A percentile compares a stretch with the other conserved stretches of the same genome.
Conservation (phyloP, 2,113 vertebrate species). For the Alligator mississippiensis region DNA sequence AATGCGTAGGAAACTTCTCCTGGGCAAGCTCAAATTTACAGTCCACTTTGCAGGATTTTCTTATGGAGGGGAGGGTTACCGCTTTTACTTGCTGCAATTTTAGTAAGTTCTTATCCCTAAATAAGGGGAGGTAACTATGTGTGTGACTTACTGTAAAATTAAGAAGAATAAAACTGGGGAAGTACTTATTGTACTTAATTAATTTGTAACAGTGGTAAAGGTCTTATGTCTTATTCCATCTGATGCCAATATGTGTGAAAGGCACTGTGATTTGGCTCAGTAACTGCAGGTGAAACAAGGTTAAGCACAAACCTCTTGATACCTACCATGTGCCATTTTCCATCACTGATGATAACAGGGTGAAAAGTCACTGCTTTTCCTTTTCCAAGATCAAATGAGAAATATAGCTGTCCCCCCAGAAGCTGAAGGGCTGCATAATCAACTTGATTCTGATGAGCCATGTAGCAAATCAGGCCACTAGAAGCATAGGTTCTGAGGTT, state of each 20-base stretch:
- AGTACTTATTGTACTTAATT: not conserved
- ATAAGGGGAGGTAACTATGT: not conserved
- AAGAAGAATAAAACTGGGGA: not conserved
- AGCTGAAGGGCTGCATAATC: conserved; percentile 89
- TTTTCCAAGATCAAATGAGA: conserved; percentile 91
- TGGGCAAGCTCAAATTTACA: not conserved
- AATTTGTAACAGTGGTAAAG: not conserved
- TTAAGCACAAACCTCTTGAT: not conserved
- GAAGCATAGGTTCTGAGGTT: conserved; percentile 84
- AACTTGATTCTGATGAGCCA: conserved; percentile 87
- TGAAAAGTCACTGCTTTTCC: conserved; percentile 83
- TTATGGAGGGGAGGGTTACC: not conserved
- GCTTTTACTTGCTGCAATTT: not conserved
- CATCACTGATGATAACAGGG: conserved; percentile 82
- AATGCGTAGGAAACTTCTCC: not conserved
- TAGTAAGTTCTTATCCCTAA: not conserved
- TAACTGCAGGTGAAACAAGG: not conserved
- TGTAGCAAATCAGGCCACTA: conserved; percentile 87
- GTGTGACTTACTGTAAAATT: not conserved
- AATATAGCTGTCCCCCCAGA: conserved; percentile 78
- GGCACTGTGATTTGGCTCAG: not conserved
- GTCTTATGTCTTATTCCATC: not conserved
- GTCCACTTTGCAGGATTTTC: not conserved
- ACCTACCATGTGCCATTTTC: conserved; percentile 91
- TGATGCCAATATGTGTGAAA: not conserved